phyloP scores from a whole-genome alignment of 2,888 invertebrate genomes.

The Tenthredo scrophulariae region DNA sequence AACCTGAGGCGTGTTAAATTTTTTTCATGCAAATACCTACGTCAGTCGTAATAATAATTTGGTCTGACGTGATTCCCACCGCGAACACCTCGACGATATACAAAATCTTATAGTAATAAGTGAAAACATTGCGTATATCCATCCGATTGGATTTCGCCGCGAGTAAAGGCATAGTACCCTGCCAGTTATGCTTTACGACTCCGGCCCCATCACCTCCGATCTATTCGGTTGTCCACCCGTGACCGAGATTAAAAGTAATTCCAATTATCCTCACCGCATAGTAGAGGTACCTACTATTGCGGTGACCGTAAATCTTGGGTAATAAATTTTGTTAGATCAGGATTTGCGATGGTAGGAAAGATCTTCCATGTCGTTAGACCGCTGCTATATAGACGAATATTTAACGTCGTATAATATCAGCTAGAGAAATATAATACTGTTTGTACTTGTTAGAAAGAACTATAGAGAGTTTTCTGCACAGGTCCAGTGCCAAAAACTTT shows the following conservation, averaged over 20 bases:
- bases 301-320: slow-evolving; percentile 1
- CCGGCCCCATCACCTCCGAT: slow-evolving; percentile 8
- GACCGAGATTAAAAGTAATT: slow-evolving; percentile 37
- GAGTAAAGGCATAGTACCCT: neutral
- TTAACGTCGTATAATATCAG: neutral
- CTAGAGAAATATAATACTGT: neutral
- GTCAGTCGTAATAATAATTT: slow-evolving; percentile 36
- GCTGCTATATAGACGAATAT: neutral
- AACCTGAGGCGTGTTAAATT: slow-evolving; percentile 33
- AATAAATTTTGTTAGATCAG: neutral
- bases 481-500: slow-evolving; percentile 38
- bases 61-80: slow-evolving; percentile 43
- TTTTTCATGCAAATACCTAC: slow-evolving; percentile 32
- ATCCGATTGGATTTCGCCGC: slow-evolving; percentile 21
- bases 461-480: neutral
- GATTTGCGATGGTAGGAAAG: neutral
- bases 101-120: slow-evolving; percentile 18
- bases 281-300: neutral
- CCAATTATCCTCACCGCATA: neutral
- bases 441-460: neutral
- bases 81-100: slow-evolving; percentile 28
- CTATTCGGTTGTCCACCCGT: neutral
- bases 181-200: slow-evolving; percentile 37
- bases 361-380: neutral
- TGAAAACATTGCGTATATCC: neutral